Base-by-base conservation (phyloP, 2,797 vertebrate genomes). In the Peromyscus aztecus region DNA sequence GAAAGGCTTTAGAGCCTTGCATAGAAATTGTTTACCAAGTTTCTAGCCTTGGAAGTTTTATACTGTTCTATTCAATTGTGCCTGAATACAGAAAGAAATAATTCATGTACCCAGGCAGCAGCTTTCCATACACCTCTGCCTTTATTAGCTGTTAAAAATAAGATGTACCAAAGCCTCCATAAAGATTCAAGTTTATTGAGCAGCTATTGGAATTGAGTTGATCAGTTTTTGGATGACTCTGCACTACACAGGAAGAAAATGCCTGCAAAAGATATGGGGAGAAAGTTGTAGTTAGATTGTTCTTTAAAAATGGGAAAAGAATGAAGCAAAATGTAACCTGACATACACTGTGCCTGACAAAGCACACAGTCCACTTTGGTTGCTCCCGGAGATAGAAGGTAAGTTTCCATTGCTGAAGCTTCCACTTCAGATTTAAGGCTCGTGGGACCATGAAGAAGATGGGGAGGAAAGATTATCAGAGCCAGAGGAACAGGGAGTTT, bases 61-160 rank as follows among this genome's bases (percentile, higher is more conserved):
- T 31, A 1, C 0, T 77, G 24, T 17, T 84, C 1, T 89, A 16
- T 75, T 16, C 13, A n/a, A 2, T 63, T 85, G 23, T 80, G 2
- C 4, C 14, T 69, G 3, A 40, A 11, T 82, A 23, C 49, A 24
- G 12, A 10, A 78, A 96, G 84, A 88, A 71, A 0, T 27, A 40
- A n/a, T 69, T 94, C 10, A 14, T 73, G 3, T 73, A 82, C 43
- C 0, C n/a, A 69, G 37, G n/a, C 75, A 87, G 21, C 16, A 93
- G 10, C 27, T 75, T 40, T 4, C 8, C 12, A 34, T 16, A 0
- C 0, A 94, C 19, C 46, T 91, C 16, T 91, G 13, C 0, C 0
- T 46, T 87, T 57, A 46, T 84, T 92, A 84, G n/a, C 3, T 77
- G 71, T 84, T 76, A 90, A 78, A 89, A 31, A 75, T 61, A 61